Evolutionary conservation across 1,140 invertebrate species (phyloP), one percentile per base, ranked within the genome.

Genomic region (Papilio helenus): DNA sequence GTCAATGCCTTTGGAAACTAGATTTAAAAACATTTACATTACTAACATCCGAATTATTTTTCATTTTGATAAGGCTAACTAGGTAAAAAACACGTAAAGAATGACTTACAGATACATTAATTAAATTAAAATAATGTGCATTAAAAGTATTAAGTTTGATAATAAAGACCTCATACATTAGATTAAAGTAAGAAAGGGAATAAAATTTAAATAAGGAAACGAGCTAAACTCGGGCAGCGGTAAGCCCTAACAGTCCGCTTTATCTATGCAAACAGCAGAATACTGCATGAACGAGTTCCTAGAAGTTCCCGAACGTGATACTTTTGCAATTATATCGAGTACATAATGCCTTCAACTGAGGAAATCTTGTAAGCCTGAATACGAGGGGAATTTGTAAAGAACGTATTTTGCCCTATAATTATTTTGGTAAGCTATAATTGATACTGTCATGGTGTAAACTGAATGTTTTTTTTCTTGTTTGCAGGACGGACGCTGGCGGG

Each of bases 391-490:
- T 77, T 65, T 44, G 20, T 65, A 12, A 65, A 39, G 76, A 34
- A 44, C 34, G 34, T 7, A 14, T 42, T 72, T 42, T 44, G 39
- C 16, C 1, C 71, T 44, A 72, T 72, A 42, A 72, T 44, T 72
- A 90, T 88, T 80, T 81, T 81, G 85, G 80, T 72, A 80, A 83
- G 81, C 86, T 85, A 86, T 88, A 90, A 90, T 90, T 86, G 80
- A 80, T 80, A 86, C 81, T 80, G 80, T 84, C 80, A 89, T 83
- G 83, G 83, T 87, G 82, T 86, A 86, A 87, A 90, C 73, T 81
- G 79, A 76, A 79, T 89, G 89, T 91, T 88, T 86, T 92, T 90
- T 89, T 86, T 86, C 90, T 91, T 87, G 85, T 86, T 84, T 82
- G 73, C 89, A 94, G 91, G 87, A 86, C 85, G 82, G 84, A 83